Evolutionary conservation across 2,797 vertebrate species (phyloP), one percentile per base, ranked within the genome.

Genomic region (Phoeniculus purpureus): DNA sequence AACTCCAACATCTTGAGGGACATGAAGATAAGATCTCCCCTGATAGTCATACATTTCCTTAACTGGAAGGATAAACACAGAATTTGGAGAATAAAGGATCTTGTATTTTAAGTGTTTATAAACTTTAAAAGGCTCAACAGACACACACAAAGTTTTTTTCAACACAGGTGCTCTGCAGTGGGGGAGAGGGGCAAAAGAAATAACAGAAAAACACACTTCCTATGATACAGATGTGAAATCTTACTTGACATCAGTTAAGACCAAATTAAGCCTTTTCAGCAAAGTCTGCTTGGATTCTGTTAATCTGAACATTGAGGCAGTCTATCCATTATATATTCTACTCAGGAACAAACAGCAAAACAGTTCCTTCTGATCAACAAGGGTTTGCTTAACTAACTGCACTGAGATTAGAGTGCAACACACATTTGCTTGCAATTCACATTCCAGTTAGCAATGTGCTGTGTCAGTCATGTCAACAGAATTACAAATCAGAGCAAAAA

Each of bases 31-130:
- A 7, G 99, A 99, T 89, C 99, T 98, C 59, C 99, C 99, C 95
- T 99, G 99, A 94, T 99, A 99, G 97, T 99, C 99, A 81, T 99
- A 99, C 98, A 99, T 99, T 89, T 99, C 99, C 97, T 99, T 99
- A 95, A 99, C 99, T 99, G 96, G 82, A 97, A 97, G 92, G 68
- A n/a, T 74, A 95, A 79, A 54, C 32, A 85, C n/a, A 93, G 76
- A 83, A 88, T 74, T 59, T 14, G 81, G 34, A 20, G 47, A 90
- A 83, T 43, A 51, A 26, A 19, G 37, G 60, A 85, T 48, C 29
- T 37, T 75, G 5, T 37, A 59, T 52, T 81, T 76, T 80, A 85
- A 91, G 77, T 78, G 43, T 20, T 29, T 79, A 60, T 47, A 70
- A 59, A 55, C 37, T 78, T 29, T 10, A 15, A 70, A 85, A 85